phyloP scores from a whole-genome alignment of 2,888 invertebrate species.

The Lacanobia oleracea region DNA sequence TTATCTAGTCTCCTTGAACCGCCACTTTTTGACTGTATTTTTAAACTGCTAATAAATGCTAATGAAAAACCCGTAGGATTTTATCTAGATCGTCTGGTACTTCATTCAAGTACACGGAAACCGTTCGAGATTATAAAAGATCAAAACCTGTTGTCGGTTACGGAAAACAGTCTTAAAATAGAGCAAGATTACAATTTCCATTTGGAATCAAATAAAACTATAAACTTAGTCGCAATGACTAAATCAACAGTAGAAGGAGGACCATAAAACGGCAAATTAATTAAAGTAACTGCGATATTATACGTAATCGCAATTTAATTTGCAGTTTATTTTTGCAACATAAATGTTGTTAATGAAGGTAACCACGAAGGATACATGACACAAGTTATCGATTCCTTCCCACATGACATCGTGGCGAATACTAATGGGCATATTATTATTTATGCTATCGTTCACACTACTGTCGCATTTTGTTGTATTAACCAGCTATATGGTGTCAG shows the following conservation, averaged over 20 bases:
- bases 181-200: slow-evolving; percentile 42
- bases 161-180: slow-evolving; percentile 47
- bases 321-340: slow-evolving; percentile 62
- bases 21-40: slow-evolving; percentile 80
- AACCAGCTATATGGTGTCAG: slow-evolving; percentile 66
- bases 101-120: slow-evolving; percentile 64
- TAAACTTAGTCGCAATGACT: slow-evolving; percentile 35
- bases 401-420: slow-evolving; percentile 73
- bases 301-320: slow-evolving; percentile 59
- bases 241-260: slow-evolving; percentile 44
- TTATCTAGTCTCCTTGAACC: slow-evolving; percentile 87
- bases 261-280: slow-evolving; percentile 62
- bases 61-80: slow-evolving; percentile 77
- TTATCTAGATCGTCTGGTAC: slow-evolving; percentile 73
- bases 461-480: slow-evolving; percentile 74
- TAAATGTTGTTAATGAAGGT: slow-evolving; percentile 57
- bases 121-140: slow-evolving; percentile 42
- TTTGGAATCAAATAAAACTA: slow-evolving; percentile 53
- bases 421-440: slow-evolving; percentile 75
- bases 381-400: slow-evolving; percentile 58
- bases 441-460: slow-evolving; percentile 64
- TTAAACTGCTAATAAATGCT: slow-evolving; percentile 79
- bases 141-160: slow-evolving; percentile 36
- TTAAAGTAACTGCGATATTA: slow-evolving; percentile 63
- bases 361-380: slow-evolving; percentile 72